These are phyloP conservation scores for Cossypha caffra DNA, from an alignment of 2,797 vertebrate species.

Conservation along the genomic window DNA sequence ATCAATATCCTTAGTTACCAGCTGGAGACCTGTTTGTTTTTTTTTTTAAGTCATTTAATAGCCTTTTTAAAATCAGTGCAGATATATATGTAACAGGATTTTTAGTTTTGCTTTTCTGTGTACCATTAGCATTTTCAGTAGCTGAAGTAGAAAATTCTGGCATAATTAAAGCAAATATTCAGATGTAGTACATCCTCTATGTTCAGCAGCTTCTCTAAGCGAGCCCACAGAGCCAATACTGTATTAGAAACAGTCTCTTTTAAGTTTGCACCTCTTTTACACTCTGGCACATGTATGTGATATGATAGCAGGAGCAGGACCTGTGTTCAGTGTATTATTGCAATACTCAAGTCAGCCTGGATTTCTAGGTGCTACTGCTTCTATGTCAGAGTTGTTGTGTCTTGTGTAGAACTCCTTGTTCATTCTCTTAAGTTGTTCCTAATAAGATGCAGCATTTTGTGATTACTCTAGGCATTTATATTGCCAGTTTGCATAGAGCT, in stretches of 20 bases:
- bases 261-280: background rate
- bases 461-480: background rate
- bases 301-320: fast-evolving
- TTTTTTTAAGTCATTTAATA: background rate
- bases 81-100: background rate
- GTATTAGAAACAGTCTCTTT: background rate
- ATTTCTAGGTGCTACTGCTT: background rate
- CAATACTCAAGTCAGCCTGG: background rate
- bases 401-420: background rate
- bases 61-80: background rate
- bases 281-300: background rate
- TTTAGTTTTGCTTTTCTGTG: background rate
- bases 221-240: background rate
- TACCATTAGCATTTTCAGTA: background rate
- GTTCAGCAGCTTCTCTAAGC: background rate
- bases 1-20: background rate
- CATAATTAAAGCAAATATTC: background rate
- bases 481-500: background rate
- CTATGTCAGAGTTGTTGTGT: background rate
- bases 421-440: background rate
- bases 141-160: background rate
- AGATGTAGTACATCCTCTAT: background rate
- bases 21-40: background rate
- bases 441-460: background rate
- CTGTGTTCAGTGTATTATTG: background rate